phyloP scores from a whole-genome alignment of 2,797 vertebrate genomes.

The Hypotaenidia okinawae region DNA sequence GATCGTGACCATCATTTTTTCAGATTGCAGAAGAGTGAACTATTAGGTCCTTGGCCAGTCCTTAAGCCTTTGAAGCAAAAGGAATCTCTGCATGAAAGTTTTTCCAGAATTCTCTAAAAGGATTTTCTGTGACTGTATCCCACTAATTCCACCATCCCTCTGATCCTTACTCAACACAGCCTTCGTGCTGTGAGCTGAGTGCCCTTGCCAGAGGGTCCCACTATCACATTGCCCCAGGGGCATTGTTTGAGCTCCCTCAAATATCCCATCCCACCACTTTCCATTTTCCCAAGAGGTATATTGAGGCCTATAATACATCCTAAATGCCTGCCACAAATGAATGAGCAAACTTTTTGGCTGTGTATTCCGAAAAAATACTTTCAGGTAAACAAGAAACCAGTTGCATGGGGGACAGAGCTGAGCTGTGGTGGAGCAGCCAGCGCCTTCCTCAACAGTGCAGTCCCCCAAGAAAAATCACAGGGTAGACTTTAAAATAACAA shows the following conservation, averaged over 20 bases:
- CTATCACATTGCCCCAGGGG: neutral
- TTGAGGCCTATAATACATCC: neutral
- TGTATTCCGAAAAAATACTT: neutral
- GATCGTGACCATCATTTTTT: neutral
- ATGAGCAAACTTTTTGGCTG: neutral
- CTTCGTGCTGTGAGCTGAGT: neutral
- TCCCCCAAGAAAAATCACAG: neutral
- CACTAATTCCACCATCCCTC: neutral
- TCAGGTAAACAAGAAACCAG: neutral
- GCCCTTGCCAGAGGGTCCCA: neutral
- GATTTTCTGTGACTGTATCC: neutral
- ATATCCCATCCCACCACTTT: neutral
- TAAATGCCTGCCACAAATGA: neutral
- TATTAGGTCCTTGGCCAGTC: neutral
- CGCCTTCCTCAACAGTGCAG: neutral
- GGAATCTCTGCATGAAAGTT: neutral
- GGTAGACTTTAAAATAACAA: neutral
- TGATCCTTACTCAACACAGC: neutral
- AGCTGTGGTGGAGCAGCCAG: neutral
- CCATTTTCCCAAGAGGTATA: neutral
- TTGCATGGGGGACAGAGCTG: neutral
- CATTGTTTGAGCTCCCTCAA: neutral
- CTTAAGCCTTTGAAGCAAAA: neutral
- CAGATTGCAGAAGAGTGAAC: neutral
- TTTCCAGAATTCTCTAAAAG: neutral